These are phyloP conservation scores for Theocolax elegans DNA, from an alignment of 1,140 invertebrate genomes.

Conservation along the genomic window DNA sequence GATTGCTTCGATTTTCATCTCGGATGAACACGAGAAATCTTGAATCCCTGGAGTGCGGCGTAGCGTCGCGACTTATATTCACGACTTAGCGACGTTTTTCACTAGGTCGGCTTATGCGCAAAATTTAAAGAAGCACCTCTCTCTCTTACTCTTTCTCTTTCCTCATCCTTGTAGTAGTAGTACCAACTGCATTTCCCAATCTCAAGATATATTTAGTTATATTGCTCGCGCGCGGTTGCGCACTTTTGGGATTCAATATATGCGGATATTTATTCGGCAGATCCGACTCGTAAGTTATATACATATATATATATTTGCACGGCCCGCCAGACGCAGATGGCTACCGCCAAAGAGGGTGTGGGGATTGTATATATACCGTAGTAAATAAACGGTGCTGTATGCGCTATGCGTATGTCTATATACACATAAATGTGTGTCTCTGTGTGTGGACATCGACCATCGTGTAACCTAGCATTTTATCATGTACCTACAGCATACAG, in stretches of 20 bases:
- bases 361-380: neutral
- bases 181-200: slow-evolving; percentile 5
- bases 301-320: slow-evolving; percentile 20
- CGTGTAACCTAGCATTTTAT: no score
- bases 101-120: neutral
- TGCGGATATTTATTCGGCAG: slow-evolving; percentile 31
- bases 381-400: neutral
- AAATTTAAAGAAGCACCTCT: neutral
- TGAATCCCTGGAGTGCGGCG: slow-evolving; percentile 24
- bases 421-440: slow-evolving; percentile 1
- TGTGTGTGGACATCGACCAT: neutral
- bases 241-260: slow-evolving; percentile 35
- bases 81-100: slow-evolving; percentile 10
- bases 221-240: neutral
- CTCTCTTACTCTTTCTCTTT: neutral
- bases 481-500: neutral
- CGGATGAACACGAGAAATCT: slow-evolving; percentile 6
- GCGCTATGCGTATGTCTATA: neutral
- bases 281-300: slow-evolving; percentile 19
- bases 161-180: no score
- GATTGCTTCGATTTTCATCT: slow-evolving; percentile 21
- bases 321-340: slow-evolving; percentile 24
- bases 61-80: slow-evolving; percentile 23
- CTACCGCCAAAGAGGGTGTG: neutral
- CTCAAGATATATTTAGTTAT: slow-evolving; percentile 29